Evolutionary conservation across 2,113 vertebrate genomes (phyloP), one percentile per base, ranked within the genome.

Genomic region (rabbit (Oryctolagus cuniculus)): DNA sequence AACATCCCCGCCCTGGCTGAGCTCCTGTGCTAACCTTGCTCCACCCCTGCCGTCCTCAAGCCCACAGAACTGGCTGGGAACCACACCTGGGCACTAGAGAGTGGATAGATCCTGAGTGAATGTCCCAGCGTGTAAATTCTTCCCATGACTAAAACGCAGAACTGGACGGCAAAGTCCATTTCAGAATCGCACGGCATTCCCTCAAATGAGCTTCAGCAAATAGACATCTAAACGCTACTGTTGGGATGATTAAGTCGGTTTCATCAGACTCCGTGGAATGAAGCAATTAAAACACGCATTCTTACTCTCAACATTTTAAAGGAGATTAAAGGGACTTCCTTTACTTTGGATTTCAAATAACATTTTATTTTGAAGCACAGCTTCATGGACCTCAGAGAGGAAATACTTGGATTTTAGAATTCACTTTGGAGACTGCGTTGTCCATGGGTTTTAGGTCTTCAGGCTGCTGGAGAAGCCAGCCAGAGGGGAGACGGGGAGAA

Each of bases 321-420:
- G 6, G 9, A 53, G 17, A 64, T 74, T 89, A 74, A 72, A 85
- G 53, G 36, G 58, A 5, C 16, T 70, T 73, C 87, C 17, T 88
- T 70, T 55, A 79, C 55, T 73, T 49, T 69, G 36, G 70, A 15
- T 69, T 92, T 89, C 12, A 61, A 91, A 78, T 85, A 74, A 58
- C 2, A 67, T 72, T 86, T 64, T 83, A 63, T 77, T 75, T 63
- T 55, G n/a, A 91, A 85, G 16, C 22, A 7, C 29, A 51, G 19
- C 24, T 93, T 87, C 55, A 78, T 58, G 82, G 51, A 78, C 2
- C 49, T 85, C 11, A 27, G 53, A 19, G 67, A 63, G 75, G 25
- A 89, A 91, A 81, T 66, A 66, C 34, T 67, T 85, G 74, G 21
- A 70, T 87, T 96, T 93, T 67, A 74, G 90, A 67, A 82, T 77